Evolutionary conservation across 2,888 invertebrate genomes (phyloP).

Genomic region (Heliconius aoede): DNA sequence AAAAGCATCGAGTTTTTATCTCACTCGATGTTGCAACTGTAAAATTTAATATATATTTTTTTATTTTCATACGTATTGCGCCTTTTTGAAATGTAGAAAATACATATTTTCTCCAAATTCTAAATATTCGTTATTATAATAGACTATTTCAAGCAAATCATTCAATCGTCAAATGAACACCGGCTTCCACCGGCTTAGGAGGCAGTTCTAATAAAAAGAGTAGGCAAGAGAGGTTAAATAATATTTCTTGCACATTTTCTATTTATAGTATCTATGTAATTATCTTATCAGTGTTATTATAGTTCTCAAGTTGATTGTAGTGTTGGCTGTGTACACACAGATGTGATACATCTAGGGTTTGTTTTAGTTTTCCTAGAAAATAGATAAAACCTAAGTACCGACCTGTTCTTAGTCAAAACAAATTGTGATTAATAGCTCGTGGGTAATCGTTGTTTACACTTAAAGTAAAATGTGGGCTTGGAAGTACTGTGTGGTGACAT

Average conservation of each 20-base stretch:
- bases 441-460: too few relatives aligned
- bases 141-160: too few relatives aligned
- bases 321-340: constrained; percentile 36
- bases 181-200: too few relatives aligned
- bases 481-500: background rate
- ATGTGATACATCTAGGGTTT: constrained; percentile 34
- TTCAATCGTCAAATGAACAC: too few relatives aligned
- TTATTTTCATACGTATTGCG: background rate
- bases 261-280: background rate
- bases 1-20: constrained; percentile 4
- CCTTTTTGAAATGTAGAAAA: background rate
- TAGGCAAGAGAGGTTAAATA: too few relatives aligned
- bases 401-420: background rate
- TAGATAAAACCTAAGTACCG: constrained; percentile 15
- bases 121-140: too few relatives aligned
- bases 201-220: too few relatives aligned
- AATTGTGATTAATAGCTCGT: background rate
- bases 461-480: too few relatives aligned
- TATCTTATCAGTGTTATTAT: constrained; percentile 33
- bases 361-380: constrained; percentile 29
- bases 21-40: background rate
- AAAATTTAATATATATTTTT: background rate
- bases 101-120: too few relatives aligned
- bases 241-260: background rate
- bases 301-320: constrained; percentile 28